phyloP scores from a whole-genome alignment of 2,797 vertebrate genomes.

The Sandelia bainsii region DNA sequence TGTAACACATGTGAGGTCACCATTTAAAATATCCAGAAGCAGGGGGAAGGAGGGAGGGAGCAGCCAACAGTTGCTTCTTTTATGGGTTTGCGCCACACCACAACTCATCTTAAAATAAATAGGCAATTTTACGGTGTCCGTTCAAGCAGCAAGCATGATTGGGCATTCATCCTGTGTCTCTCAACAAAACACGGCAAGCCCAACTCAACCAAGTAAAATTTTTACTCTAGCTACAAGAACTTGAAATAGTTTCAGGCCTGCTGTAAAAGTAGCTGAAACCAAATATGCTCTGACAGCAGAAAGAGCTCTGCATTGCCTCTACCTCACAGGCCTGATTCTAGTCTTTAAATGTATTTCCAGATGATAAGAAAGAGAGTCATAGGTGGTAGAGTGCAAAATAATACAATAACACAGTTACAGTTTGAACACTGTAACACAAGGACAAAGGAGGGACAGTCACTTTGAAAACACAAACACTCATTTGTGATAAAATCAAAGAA shows the following conservation, averaged over 20 bases:
- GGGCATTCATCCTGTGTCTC: conserved; percentile 14
- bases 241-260: conserved; percentile 38
- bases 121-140: conserved; percentile 41
- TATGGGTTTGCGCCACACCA: conserved; percentile 39
- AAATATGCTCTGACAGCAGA: conserved; percentile 55
- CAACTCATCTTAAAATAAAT: conserved; percentile 59
- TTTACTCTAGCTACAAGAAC: conserved; percentile 19
- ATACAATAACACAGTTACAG: conserved; percentile 17
- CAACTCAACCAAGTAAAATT: conserved; percentile 14
- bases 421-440: conserved; percentile 13
- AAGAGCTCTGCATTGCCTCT: conserved; percentile 32
- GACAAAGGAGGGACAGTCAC: neutral
- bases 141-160: conserved; percentile 7
- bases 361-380: conserved; percentile 35
- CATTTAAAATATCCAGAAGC: conserved; percentile 56
- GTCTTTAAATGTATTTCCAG: conserved; percentile 65
- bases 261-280: conserved; percentile 43
- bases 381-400: conserved; percentile 24
- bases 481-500: neutral
- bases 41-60: conserved; percentile 18
- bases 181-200: conserved; percentile 15
- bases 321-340: conserved; percentile 33
- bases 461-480: conserved; percentile 1
- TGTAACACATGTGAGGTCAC: conserved; percentile 58
- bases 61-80: conserved; percentile 48